Conservation (phyloP, 2,113 vertebrate species). For the Okapia johnstoni region DNA sequence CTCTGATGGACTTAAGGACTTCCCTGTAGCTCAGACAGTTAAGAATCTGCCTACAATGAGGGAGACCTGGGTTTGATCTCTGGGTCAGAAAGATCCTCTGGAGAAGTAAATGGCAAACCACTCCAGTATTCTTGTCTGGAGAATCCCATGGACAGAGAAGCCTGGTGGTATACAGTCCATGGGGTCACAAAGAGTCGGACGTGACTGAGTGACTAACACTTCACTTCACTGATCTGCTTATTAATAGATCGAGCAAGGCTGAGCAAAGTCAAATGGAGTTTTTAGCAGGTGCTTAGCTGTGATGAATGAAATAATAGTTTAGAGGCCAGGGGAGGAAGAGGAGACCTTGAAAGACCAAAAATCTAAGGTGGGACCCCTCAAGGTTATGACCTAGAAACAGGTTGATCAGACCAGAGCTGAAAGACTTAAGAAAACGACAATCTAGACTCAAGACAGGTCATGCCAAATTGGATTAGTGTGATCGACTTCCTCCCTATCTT, state of each 20-base stretch:
- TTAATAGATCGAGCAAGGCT: background rate
- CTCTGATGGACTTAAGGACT: background rate
- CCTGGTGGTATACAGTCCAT: background rate
- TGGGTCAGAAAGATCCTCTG: background rate
- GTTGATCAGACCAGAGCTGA: background rate
- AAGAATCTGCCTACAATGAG: background rate
- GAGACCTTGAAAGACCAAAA: background rate
- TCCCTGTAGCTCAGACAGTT: background rate
- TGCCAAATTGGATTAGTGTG: background rate
- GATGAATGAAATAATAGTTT: background rate
- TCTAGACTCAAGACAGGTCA: background rate
- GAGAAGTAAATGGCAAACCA: background rate
- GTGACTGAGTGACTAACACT: background rate
- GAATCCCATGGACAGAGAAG: background rate
- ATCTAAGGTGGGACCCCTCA: background rate
- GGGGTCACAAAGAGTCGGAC: accelerated
- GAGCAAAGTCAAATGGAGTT: background rate
- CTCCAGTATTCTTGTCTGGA: background rate
- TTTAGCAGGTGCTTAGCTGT: background rate
- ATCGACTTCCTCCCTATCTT: background rate
- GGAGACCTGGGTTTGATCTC: background rate
- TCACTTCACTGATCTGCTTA: background rate
- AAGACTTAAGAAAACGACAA: background rate
- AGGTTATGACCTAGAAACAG: background rate
- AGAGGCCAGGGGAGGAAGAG: background rate